phyloP scores from a whole-genome alignment of 2,113 vertebrate genomes.

The Austrofundulus limnaeus region DNA sequence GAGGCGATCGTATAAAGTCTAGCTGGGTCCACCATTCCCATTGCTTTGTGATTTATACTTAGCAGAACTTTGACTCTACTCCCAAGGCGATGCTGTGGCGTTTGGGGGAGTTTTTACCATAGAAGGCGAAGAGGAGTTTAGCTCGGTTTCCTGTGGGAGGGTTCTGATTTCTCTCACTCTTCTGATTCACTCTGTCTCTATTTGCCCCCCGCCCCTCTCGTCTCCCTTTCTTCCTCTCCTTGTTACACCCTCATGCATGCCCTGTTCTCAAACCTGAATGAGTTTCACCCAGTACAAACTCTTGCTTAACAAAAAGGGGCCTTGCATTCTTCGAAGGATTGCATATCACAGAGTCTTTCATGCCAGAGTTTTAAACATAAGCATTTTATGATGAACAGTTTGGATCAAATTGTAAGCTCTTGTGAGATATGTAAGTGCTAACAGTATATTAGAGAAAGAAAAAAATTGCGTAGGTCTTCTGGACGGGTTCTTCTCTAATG shows the following conservation, averaged over 20 bases:
- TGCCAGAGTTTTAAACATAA: no score
- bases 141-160: constrained; percentile 80
- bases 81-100: constrained; percentile 71
- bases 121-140: constrained; percentile 78
- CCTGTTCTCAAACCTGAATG: not conserved
- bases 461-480: no score
- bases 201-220: constrained; percentile 26
- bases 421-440: no score
- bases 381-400: no score
- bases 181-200: constrained; percentile 50
- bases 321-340: no score
- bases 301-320: no score
- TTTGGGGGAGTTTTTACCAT: constrained; percentile 82
- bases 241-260: not conserved
- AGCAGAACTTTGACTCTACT: constrained; percentile 69
- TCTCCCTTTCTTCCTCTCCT: constrained; percentile 1
- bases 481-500: no score
- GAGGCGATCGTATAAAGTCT: constrained; percentile 33
- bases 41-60: constrained; percentile 72
- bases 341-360: no score
- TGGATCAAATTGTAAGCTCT: no score
- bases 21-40: constrained; percentile 56
- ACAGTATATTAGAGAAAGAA: no score
- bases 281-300: not conserved
- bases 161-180: constrained; percentile 68